A percentile compares a stretch with the other conserved stretches of the same genome.
Evolutionary conservation across 2,113 vertebrate species (phyloP).

Genomic region (Mirounga angustirostris): DNA sequence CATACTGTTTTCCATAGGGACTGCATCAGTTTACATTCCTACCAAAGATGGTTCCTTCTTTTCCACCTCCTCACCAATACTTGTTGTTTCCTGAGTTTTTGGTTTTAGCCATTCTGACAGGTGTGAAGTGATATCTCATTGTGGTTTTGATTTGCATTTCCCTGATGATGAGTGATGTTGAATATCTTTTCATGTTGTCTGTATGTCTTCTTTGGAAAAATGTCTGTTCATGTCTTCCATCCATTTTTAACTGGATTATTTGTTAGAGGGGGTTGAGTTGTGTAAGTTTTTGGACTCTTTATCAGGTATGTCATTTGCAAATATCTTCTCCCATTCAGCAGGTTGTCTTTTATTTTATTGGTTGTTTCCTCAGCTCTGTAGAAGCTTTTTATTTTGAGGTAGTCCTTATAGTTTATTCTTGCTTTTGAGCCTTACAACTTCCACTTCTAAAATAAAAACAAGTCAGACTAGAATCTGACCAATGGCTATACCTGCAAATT

Average conservation of each 20-base stretch:
- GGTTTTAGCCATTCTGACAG: neutral
- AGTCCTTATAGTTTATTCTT: neutral
- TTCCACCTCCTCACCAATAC: neutral
- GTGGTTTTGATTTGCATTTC: neutral
- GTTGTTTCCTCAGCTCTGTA: neutral
- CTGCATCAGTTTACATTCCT: neutral
- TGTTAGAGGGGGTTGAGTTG: neutral
- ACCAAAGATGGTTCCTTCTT: neutral
- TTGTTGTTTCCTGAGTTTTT: neutral
- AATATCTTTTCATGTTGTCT: neutral
- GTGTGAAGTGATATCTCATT: neutral
- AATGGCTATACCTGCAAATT: neutral
- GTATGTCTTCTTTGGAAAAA: neutral
- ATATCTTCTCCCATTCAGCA: neutral
- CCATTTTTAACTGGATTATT: neutral
- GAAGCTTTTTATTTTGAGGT: neutral
- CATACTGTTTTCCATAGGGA: neutral
- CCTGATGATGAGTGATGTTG: neutral
- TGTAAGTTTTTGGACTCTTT: neutral
- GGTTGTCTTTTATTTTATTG: neutral
- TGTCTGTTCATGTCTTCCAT: neutral
- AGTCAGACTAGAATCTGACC: neutral
- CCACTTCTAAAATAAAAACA: slow-evolving; percentile 27
- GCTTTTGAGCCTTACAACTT: neutral
- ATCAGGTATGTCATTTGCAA: neutral